Base-by-base conservation (phyloP, 2,797 vertebrate genomes). In the Momotus momota region DNA sequence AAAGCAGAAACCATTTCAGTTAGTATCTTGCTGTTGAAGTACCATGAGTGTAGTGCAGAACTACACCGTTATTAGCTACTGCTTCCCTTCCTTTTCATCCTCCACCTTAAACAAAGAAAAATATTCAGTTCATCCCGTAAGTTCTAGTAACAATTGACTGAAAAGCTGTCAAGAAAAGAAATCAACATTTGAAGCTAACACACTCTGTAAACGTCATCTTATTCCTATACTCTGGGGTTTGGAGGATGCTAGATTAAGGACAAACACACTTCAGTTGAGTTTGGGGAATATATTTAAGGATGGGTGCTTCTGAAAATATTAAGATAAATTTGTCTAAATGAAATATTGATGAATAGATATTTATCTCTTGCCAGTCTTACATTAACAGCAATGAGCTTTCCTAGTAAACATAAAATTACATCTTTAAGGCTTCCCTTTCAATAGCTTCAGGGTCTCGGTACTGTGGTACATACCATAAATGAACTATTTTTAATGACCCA, bases 311-410 rank as follows among this genome's bases (percentile, higher is more conserved):
- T 82, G 81, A 73, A 91, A 46, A 72, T 81, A 81, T 69, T 20
- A 80, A 80, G 25, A 95, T 74, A 81, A 72, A 85, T 67, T 90
- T 81, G 81, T 93, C 54, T 82, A 79, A 88, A 92, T 81, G 27
- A 96, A 96, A 95, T 78, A 91, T 43, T 93, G 94, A 94, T 94
- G 64, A 81, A 73, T 64, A 66, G 57, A 67, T 55, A 92, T 80
- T 64, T 70, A 83, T 81, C 65, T 75, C 48, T 83, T 4, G 1
- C 57, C 51, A 90, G 49, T 12, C 52, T 90, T 90, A 82, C 5
- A 69, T 38, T 85, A 77, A 83, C 17, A 75, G 43, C 33, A 77
- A 4, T 45, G 27, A 71, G 33, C 51, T 93, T 94, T 96, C 27
- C 43, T 48, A 88, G 67, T n/a, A 91, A 85, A 35, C 38, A 91